A percentile compares a stretch with the other conserved stretches of the same genome.
Evolutionary conservation across 1,140 invertebrate genomes (phyloP).

Genomic region (Bombus waltoni): DNA sequence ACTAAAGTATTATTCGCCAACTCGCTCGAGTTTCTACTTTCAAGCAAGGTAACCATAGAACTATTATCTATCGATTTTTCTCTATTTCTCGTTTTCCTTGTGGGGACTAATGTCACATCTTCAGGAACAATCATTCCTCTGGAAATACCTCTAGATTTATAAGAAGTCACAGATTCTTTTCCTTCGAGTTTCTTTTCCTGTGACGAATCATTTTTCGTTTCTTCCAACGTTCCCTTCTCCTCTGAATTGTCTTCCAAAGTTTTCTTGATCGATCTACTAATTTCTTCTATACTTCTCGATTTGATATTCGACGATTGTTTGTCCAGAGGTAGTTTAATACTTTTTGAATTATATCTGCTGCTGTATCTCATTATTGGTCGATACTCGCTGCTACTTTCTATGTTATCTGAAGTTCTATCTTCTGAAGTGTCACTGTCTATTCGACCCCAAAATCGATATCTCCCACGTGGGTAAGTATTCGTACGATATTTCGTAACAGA

Average conservation of each 20-base stretch:
- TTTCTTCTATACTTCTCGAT: conserved; percentile 30
- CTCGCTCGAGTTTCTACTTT: neutral
- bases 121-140: conserved; percentile 42
- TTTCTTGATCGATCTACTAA: conserved; percentile 50
- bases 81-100: neutral
- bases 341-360: conserved; percentile 63
- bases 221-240: neutral
- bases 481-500: conserved; percentile 21
- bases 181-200: neutral
- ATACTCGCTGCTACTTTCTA: conserved; percentile 46
- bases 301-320: neutral
- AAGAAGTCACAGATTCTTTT: neutral
- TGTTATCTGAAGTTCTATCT: conserved; percentile 40
- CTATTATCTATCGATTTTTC: neutral
- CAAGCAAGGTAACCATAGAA: neutral
- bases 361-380: conserved; percentile 62
- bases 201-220: no score
- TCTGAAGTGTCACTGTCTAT: neutral
- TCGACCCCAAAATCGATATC: conserved; percentile 38
- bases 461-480: conserved; percentile 61
- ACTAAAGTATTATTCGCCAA: neutral
- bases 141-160: conserved; percentile 2
- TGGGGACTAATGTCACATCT: conserved; percentile 32
- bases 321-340: neutral
- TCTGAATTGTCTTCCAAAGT: conserved; percentile 28